Conservation (phyloP, 2,797 vertebrate species). For the Paratrypauchen microcephalus region DNA sequence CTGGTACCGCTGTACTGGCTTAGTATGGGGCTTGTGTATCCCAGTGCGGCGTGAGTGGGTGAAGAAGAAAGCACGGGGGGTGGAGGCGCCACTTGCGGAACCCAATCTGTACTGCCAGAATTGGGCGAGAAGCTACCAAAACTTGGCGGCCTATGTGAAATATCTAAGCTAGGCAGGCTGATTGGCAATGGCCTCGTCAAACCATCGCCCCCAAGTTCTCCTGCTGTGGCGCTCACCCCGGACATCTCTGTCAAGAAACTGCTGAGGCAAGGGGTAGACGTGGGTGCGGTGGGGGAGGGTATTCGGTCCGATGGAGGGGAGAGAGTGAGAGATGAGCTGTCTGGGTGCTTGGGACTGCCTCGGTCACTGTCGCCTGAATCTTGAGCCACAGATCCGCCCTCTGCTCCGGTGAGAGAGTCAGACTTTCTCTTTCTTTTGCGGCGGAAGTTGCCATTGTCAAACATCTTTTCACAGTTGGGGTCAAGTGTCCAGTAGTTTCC, state of each 20-base stretch:
- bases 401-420: slow-evolving; percentile 70
- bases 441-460: slow-evolving; percentile 98
- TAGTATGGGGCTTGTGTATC: slow-evolving; percentile 85
- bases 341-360: slow-evolving; percentile 79
- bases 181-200: slow-evolving; percentile 77
- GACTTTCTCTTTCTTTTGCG: slow-evolving; percentile 98
- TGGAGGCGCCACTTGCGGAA: slow-evolving; percentile 63
- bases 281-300: slow-evolving; percentile 77
- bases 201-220: slow-evolving; percentile 76
- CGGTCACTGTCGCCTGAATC: slow-evolving; percentile 76
- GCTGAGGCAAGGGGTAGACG: slow-evolving; percentile 83
- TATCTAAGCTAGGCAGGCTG: slow-evolving; percentile 81
- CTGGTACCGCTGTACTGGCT: slow-evolving; percentile 86
- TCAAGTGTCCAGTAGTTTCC: slow-evolving; percentile 99
- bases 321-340: slow-evolving; percentile 74
- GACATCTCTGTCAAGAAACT: slow-evolving; percentile 94
- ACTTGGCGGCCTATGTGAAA: slow-evolving; percentile 79
- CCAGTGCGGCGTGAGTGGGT: slow-evolving; percentile 77
- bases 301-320: slow-evolving; percentile 83
- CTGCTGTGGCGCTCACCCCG: slow-evolving; percentile 60
- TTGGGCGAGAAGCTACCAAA: slow-evolving; percentile 85
- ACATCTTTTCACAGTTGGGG: slow-evolving; percentile 99
- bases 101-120: slow-evolving; percentile 75
- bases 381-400: slow-evolving; percentile 58
- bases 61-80: slow-evolving; percentile 72